Evolutionary conservation across 2,113 vertebrate species (phyloP).

Genomic region (Camelus dromedarius): DNA sequence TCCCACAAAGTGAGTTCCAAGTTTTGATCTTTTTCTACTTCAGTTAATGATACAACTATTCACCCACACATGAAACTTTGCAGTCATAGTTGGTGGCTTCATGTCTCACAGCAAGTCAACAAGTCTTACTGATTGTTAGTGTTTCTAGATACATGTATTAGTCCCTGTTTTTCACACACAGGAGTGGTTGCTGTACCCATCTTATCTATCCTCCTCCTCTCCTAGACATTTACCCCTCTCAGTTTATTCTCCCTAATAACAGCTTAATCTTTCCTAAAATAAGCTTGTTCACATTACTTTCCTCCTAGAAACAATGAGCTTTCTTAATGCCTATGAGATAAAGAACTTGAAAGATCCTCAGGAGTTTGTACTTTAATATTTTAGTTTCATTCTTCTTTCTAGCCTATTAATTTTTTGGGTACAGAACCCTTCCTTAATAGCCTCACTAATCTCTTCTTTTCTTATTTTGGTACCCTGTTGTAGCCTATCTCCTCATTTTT

Average conservation of each 20-base stretch:
- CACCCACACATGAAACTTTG: background rate
- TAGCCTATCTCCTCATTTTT: background rate
- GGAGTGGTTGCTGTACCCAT: background rate
- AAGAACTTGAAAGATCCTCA: slow-evolving; percentile 6
- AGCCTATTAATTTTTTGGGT: background rate
- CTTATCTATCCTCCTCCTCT: background rate
- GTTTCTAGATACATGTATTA: background rate
- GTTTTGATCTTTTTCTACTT: slow-evolving; percentile 17
- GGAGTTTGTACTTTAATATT: slow-evolving; percentile 3
- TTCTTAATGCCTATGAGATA: background rate
- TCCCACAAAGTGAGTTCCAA: background rate
- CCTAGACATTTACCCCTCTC: background rate
- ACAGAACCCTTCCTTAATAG: background rate
- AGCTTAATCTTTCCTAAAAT: background rate
- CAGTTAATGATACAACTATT: background rate
- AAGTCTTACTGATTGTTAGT: background rate
- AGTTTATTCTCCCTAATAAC: background rate
- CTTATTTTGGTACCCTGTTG: background rate
- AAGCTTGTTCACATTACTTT: background rate
- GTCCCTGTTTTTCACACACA: background rate
- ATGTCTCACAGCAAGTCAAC: background rate
- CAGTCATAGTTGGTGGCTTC: background rate
- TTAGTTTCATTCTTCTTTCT: slow-evolving; percentile 24
- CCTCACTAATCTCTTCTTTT: background rate
- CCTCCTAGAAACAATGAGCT: background rate